A percentile compares a stretch with the other conserved stretches of the same genome.
These are phyloP conservation scores for Metaphire vulgaris DNA, from an alignment of 1,140 invertebrate genomes.

Conservation along the genomic window DNA sequence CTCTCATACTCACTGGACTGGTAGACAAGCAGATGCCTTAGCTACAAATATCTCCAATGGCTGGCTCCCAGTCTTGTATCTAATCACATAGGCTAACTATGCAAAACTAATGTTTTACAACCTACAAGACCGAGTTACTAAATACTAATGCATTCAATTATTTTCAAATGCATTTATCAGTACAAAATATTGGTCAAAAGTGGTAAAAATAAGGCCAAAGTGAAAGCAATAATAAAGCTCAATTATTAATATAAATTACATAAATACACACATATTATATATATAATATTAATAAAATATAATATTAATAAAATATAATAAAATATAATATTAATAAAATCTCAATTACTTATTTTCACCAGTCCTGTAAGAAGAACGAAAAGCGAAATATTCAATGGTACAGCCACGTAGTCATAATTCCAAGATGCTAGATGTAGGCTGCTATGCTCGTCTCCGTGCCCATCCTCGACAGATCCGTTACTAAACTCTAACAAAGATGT, in stretches of 20 bases:
- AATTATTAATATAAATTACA: not conserved
- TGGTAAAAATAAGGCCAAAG: not conserved
- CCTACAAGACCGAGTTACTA: too few species aligned
- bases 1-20: too few species aligned
- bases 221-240: not conserved
- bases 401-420: not conserved
- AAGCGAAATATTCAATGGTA: not conserved
- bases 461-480: not conserved
- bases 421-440: not conserved
- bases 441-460: not conserved
- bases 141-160: too few species aligned
- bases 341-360: not conserved
- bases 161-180: too few species aligned
- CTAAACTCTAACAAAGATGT: not conserved
- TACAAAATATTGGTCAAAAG: not conserved
- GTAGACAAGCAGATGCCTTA: too few species aligned
- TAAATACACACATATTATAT: not conserved
- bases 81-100: too few species aligned
- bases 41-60: too few species aligned
- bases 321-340: not conserved
- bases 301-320: not conserved
- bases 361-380: not conserved
- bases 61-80: too few species aligned
- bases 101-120: too few species aligned
- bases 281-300: not conserved